A percentile compares a stretch with the other conserved stretches of the same genome.
phyloP scores from a whole-genome alignment of 2,888 invertebrate species.

The Cerceris ruficornis region DNA sequence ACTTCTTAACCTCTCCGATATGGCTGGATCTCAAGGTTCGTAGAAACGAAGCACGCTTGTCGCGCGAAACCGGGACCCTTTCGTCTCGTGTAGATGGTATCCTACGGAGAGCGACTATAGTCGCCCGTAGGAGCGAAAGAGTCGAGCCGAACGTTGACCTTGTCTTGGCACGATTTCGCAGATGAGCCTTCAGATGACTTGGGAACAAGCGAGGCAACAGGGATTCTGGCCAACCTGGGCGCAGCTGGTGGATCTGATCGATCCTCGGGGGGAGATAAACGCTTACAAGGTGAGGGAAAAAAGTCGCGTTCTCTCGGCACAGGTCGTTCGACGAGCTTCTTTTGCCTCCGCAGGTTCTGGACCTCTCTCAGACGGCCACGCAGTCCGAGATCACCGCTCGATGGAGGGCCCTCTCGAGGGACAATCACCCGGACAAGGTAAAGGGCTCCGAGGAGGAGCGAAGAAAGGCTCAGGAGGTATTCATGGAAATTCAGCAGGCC shows the following conservation, averaged over 20 bases:
- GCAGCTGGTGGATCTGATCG: constrained; percentile 92
- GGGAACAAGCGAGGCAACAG: constrained; percentile 90
- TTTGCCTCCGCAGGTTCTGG: not conserved
- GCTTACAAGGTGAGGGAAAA: constrained; percentile 87
- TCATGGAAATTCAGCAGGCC: constrained; percentile 96
- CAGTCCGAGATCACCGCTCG: constrained; percentile 92
- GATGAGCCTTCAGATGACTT: constrained; percentile 86
- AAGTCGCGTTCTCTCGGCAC: not conserved
- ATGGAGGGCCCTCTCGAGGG: constrained; percentile 91
- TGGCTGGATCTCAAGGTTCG: constrained; percentile 83
- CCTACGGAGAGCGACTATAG: not conserved
- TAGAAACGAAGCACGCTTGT: not conserved
- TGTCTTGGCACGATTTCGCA: constrained; percentile 33
- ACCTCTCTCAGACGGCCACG: constrained; percentile 87
- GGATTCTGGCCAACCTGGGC: constrained; percentile 93
- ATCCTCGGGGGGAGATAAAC: constrained; percentile 95
- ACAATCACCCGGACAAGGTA: constrained; percentile 96
- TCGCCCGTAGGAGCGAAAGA: too few species aligned
- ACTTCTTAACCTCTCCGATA: constrained; percentile 93
- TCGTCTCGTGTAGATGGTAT: not conserved
- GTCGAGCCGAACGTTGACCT: too few species aligned
- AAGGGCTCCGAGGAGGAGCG: constrained; percentile 87
- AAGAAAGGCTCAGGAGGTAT: constrained; percentile 90
- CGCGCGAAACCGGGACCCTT: not conserved
- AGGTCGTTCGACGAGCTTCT: not conserved